phyloP scores from a whole-genome alignment of 2,797 vertebrate genomes.

The Capromys pilorides region DNA sequence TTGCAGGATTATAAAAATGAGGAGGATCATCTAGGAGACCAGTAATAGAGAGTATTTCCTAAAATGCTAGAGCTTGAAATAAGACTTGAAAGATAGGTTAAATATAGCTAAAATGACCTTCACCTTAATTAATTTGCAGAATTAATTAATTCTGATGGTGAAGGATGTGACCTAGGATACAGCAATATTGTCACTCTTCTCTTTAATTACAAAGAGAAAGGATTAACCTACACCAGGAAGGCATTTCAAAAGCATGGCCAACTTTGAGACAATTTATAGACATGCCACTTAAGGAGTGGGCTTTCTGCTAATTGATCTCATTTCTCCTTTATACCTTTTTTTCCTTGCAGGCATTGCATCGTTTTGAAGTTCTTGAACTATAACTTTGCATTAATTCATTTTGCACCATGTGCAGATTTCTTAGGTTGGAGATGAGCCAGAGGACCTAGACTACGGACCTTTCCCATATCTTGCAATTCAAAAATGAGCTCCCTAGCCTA shows the following conservation, averaged over 20 bases:
- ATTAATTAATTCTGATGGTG: constrained; percentile 61
- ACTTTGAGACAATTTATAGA: constrained; percentile 59
- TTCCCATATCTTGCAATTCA: not conserved
- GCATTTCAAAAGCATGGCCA: constrained; percentile 2
- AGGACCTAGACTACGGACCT: not conserved
- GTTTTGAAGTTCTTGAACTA: constrained; percentile 41
- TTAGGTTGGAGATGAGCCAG: not conserved
- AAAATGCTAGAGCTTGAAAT: not conserved
- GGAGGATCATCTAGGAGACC: not conserved
- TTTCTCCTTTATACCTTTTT: constrained; percentile 22
- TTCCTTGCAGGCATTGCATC: not conserved
- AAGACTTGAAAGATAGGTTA: constrained; percentile 33
- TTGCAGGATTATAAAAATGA: not conserved
- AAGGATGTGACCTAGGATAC: constrained; percentile 54
- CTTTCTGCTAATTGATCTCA: constrained; percentile 49
- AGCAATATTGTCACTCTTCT: not conserved
- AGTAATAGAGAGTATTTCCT: not conserved
- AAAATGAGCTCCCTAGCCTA: not conserved
- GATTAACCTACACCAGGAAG: constrained; percentile 47
- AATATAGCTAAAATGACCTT: not conserved
- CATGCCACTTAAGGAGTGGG: not conserved
- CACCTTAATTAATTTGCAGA: constrained; percentile 38
- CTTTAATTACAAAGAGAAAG: constrained; percentile 66
- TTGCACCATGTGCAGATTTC: not conserved
- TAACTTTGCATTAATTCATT: not conserved